Evolutionary conservation across 2,888 invertebrate species (phyloP), one percentile per base, ranked within the genome.

Genomic region (Pediacus dermestoides): DNA sequence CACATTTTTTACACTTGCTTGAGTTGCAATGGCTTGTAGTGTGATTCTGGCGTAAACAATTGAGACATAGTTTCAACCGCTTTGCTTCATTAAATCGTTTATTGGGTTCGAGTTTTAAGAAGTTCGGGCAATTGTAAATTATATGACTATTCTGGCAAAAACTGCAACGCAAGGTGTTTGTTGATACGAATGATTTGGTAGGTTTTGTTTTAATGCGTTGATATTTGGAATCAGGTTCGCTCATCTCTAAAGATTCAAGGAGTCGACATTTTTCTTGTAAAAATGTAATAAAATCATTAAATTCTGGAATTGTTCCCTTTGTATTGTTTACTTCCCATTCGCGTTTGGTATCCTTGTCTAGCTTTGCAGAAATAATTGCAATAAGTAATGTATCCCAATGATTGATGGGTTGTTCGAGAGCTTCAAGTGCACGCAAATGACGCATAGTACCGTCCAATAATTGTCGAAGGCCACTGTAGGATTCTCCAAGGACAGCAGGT

Each of bases 321-420:
- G n/a, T n/a, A n/a, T n/a, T n/a, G n/a, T n/a, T n/a, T n/a, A n/a
- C n/a, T n/a, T n/a, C n/a, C n/a, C n/a, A n/a, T n/a, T n/a, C n/a
- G n/a, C n/a, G n/a, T n/a, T n/a, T n/a, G n/a, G n/a, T n/a, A n/a
- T n/a, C n/a, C n/a, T n/a, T n/a, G n/a, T n/a, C n/a, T n/a, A n/a
- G n/a, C n/a, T n/a, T n/a, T n/a, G n/a, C n/a, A n/a, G n/a, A n/a
- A n/a, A n/a, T n/a, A n/a, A n/a, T n/a, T n/a, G n/a, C n/a, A n/a
- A 45, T 42, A 7, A 47, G 16, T 4, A 45, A 14, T n/a, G 28
- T 23, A 27, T 44, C 42, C 42, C 47, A 45, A 9, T 36, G 26
- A n/a, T 42, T 27, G 8, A 37, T 38, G 1, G 32, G 37, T 7
- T 16, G 10, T n/a, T 31, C 25, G 11, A 45, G 30, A 21, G 15